A percentile compares a stretch with the other conserved stretches of the same genome.
Evolutionary conservation across 2,888 invertebrate species (phyloP).

Genomic region (Cheilosia vulpina): DNA sequence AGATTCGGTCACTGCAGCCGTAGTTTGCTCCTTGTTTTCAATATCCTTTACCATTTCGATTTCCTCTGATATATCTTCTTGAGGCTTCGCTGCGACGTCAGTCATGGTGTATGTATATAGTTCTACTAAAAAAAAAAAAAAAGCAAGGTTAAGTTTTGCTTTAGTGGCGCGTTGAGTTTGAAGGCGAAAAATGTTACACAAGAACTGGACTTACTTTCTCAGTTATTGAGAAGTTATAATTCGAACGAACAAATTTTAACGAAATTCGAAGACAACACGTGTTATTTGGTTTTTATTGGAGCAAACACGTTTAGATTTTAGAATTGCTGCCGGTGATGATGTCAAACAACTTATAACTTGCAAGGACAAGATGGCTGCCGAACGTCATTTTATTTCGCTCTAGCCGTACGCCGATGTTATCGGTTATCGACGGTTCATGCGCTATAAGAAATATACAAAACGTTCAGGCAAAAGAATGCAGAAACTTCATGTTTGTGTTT

Average conservation of each 20-base stretch:
- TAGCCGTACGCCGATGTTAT: not conserved
- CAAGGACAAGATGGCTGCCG: conserved; percentile 52
- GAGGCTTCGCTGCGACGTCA: conserved; percentile 78
- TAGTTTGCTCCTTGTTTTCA: conserved; percentile 20
- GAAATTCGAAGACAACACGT: conserved; percentile 49
- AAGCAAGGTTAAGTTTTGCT: conserved; percentile 30
- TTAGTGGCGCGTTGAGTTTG: not conserved
- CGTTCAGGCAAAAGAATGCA: not conserved
- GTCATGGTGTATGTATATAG: conserved; percentile 78
- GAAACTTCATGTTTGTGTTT: no score
- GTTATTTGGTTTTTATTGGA: conserved; percentile 29
- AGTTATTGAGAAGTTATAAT: conserved; percentile 6
- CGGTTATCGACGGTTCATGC: not conserved
- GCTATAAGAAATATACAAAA: not conserved
- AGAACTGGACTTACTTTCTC: conserved; percentile 19
- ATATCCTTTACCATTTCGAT: conserved; percentile 44
- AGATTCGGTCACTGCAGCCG: conserved; percentile 19
- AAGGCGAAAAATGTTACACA: no score
- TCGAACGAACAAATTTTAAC: not conserved
- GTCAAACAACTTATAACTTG: conserved; percentile 61
- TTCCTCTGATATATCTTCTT: conserved; percentile 66
- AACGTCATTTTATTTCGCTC: conserved; percentile 6
- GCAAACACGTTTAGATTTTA: conserved; percentile 41
- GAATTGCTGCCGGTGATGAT: conserved; percentile 56
- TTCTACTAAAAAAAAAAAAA: conserved; percentile 23